Conservation (phyloP, 2,113 vertebrate species). For the Xenopus borealis region DNA sequence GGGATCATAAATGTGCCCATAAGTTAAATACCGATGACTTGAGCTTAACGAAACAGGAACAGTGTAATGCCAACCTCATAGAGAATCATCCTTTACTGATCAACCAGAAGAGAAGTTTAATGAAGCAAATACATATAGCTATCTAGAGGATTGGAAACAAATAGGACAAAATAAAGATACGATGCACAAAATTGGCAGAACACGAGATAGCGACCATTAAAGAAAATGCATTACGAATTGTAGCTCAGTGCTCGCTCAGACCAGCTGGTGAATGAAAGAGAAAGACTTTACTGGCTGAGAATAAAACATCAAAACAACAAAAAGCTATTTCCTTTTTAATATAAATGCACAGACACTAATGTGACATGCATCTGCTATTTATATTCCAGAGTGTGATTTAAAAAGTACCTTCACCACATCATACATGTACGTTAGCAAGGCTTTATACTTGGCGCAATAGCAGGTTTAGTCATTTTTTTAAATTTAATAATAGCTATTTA, state of each 20-base stretch:
- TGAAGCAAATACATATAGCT: conserved; percentile 55
- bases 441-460: too few species aligned
- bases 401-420: not conserved
- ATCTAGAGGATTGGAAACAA: conserved; percentile 56
- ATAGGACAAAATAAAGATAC: conserved; percentile 52
- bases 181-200: conserved; percentile 57
- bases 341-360: conserved; percentile 20
- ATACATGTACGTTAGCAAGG: too few species aligned
- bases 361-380: conserved; percentile 29
- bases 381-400: not conserved
- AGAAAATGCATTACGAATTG: conserved; percentile 50
- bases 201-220: conserved; percentile 52
- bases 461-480: too few species aligned
- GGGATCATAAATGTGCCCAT: conserved; percentile 41
- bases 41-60: conserved; percentile 26
- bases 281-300: conserved; percentile 30
- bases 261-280: conserved; percentile 60
- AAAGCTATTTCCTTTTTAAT: conserved; percentile 28
- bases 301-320: conserved; percentile 32
- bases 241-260: conserved; percentile 49
- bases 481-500: too few species aligned
- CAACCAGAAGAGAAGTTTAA: conserved; percentile 55
- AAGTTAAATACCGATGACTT: conserved; percentile 46
- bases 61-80: conserved; percentile 26
- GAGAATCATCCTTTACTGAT: conserved; percentile 52